Evolutionary conservation across 2,113 vertebrate genomes (phyloP).

Genomic region (Gavia stellata): DNA sequence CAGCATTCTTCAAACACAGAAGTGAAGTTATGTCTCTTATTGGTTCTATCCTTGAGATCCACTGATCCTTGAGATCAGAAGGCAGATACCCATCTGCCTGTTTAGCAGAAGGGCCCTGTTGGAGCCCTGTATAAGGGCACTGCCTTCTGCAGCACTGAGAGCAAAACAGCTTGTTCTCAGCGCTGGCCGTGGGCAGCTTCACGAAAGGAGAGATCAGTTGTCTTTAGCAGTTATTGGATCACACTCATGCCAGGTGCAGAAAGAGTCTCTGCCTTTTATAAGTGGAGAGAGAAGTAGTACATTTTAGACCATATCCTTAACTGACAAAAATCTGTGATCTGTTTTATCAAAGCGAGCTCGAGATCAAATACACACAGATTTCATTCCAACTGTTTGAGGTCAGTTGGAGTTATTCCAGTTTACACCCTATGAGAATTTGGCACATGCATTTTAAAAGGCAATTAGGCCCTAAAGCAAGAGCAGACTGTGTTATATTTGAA

Average conservation of each 20-base stretch:
- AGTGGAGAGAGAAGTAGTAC: neutral
- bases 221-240: neutral
- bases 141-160: neutral
- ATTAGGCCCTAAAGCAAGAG: slow-evolving; percentile 32
- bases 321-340: slow-evolving; percentile 44
- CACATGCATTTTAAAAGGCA: slow-evolving; percentile 42
- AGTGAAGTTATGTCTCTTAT: neutral
- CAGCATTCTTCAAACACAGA: neutral
- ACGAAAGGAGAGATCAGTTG: neutral
- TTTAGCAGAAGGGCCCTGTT: neutral
- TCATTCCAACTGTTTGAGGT: slow-evolving; percentile 41
- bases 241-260: neutral
- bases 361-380: slow-evolving; percentile 48
- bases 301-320: neutral
- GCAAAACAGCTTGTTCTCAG: neutral
- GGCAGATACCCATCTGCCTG: neutral
- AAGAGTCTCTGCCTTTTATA: neutral
- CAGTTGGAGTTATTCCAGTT: slow-evolving; percentile 42
- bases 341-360: slow-evolving; percentile 36
- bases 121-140: neutral
- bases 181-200: neutral
- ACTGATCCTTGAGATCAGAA: neutral
- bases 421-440: slow-evolving; percentile 35
- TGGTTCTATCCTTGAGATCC: neutral
- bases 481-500: slow-evolving; percentile 11